Evolutionary conservation across 2,888 invertebrate genomes (phyloP).

Genomic region (Idaea biselata): DNA sequence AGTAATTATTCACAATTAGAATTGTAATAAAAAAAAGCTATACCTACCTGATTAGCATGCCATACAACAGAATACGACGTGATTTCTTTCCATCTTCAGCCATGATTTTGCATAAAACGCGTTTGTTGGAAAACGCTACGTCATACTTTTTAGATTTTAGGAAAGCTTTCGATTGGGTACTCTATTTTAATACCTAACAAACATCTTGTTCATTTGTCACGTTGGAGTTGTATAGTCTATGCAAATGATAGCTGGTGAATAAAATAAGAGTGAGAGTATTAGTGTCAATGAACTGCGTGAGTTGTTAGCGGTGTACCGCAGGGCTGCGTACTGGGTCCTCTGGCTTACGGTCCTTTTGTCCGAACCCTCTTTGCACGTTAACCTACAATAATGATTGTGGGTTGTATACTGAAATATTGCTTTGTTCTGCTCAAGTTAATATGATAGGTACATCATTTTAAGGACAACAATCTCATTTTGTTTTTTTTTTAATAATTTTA

Average conservation of each 20-base stretch:
- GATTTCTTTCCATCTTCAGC: background rate
- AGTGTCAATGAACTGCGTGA: conserved; percentile 49
- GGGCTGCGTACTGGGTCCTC: conserved; percentile 41
- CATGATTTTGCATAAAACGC: background rate
- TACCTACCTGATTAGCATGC: conserved; percentile 17
- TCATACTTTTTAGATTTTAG: conserved; percentile 8
- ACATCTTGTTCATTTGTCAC: background rate
- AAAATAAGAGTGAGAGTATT: conserved; percentile 47
- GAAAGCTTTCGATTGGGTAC: conserved; percentile 7
- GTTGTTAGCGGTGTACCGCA: conserved; percentile 58
- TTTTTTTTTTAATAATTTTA: no score
- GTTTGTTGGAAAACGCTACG: background rate
- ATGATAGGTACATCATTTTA: no score
- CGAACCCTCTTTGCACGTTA: conserved; percentile 38
- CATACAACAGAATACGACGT: conserved; percentile 9
- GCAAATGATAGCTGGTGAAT: conserved; percentile 23
- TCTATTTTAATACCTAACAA: background rate
- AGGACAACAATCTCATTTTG: no score
- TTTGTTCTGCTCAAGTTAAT: background rate
- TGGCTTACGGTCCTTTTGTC: conserved; percentile 36
- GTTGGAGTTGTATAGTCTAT: conserved; percentile 15
- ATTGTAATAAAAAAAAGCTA: conserved; percentile 14
- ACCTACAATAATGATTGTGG: conserved; percentile 33
- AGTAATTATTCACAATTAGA: conserved; percentile 29
- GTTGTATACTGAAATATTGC: conserved; percentile 23